Evolutionary conservation across 2,113 vertebrate species (phyloP).

Genomic region (Ammodytes dubius): DNA sequence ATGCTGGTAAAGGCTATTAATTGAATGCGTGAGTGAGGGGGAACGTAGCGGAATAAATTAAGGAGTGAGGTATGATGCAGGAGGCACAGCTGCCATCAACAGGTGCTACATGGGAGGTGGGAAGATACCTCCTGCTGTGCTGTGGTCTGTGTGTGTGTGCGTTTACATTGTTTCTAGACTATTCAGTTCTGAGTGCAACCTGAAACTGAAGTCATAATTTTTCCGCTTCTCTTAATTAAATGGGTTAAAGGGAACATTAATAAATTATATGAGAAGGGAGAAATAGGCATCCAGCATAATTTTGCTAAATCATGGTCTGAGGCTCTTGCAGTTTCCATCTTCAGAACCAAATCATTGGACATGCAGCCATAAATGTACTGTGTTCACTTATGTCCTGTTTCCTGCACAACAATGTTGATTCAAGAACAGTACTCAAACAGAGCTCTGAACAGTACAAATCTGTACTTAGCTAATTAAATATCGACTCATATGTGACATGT

Average conservation of each 20-base stretch:
- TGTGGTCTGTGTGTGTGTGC: neutral
- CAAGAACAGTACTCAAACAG: constrained; percentile 26
- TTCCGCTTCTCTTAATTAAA: neutral
- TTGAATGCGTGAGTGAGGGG: neutral
- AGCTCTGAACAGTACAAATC: constrained; percentile 30
- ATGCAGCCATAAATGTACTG: constrained; percentile 24
- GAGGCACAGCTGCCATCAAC: constrained; percentile 47
- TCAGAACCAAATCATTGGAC: constrained; percentile 35
- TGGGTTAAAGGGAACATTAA: constrained; percentile 7
- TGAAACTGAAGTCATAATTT: neutral
- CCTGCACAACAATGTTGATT: constrained; percentile 32
- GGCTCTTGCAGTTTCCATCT: constrained; percentile 44
- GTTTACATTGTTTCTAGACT: neutral
- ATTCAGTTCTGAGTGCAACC: too few species aligned
- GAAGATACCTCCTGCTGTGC: constrained; percentile 49
- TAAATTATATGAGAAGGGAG: too few species aligned
- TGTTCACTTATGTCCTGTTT: neutral
- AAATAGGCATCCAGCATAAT: neutral
- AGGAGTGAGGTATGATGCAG: constrained; percentile 28
- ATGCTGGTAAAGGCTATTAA: neutral
- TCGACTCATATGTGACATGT: constrained; percentile 64
- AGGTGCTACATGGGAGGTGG: constrained; percentile 52
- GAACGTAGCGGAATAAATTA: constrained; percentile 1
- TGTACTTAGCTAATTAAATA: constrained; percentile 75
- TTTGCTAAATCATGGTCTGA: constrained; percentile 60